These are phyloP conservation scores for Carterocephalus palaemon DNA, from an alignment of 2,888 invertebrate species.

Conservation along the genomic window DNA sequence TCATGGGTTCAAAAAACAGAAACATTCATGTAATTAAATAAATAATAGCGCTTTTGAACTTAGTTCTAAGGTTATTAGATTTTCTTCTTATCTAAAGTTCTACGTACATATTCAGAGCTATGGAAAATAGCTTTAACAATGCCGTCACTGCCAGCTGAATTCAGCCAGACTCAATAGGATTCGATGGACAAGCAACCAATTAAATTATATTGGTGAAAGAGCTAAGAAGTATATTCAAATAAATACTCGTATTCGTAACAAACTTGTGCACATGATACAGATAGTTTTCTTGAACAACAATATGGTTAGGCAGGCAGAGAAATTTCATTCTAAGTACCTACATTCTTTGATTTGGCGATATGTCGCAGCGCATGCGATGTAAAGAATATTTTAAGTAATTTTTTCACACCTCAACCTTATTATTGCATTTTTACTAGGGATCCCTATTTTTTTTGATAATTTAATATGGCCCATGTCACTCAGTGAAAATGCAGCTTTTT, in stretches of 20 bases:
- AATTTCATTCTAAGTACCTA: too few species aligned
- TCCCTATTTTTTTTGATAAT: too few species aligned
- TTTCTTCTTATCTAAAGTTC: slow-evolving; percentile 27
- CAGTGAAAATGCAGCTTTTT: too few species aligned
- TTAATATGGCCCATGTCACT: too few species aligned
- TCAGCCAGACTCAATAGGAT: slow-evolving; percentile 41
- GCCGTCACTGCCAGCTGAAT: slow-evolving; percentile 39
- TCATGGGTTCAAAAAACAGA: too few species aligned
- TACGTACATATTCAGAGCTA: slow-evolving; percentile 23
- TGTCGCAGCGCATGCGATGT: too few species aligned
- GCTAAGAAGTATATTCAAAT: slow-evolving; percentile 12
- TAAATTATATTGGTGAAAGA: slow-evolving; percentile 39
- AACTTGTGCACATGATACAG: slow-evolving; percentile 10
- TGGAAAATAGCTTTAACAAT: slow-evolving; percentile 39
- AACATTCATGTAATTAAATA: too few species aligned
- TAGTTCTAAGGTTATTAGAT: slow-evolving; percentile 14
- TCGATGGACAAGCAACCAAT: slow-evolving; percentile 38
- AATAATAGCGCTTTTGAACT: too few species aligned
- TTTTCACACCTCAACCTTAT: too few species aligned
- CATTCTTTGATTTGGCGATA: too few species aligned
- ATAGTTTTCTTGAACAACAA: neutral
- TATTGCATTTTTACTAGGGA: too few species aligned
- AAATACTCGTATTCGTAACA: slow-evolving; percentile 7
- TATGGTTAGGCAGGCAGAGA: neutral
- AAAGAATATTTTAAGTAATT: too few species aligned